Conservation (phyloP, 2,888 invertebrate species). For the Cheilosia grossa region DNA sequence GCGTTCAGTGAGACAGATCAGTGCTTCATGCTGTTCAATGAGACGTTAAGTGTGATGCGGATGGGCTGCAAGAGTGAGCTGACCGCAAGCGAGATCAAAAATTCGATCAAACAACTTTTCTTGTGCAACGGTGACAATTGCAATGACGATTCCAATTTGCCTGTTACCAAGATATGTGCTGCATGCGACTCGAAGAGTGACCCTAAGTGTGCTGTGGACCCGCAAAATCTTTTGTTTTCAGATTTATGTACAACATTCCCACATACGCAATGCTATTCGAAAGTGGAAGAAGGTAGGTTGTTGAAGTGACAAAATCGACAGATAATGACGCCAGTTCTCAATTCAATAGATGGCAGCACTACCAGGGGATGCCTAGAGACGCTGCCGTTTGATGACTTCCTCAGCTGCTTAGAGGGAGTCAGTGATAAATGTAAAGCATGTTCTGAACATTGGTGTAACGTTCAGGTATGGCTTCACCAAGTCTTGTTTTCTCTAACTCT, state of each 20-base stretch:
- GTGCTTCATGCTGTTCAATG: slow-evolving; percentile 76
- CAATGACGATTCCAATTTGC: slow-evolving; percentile 74
- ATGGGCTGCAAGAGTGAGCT: slow-evolving; percentile 77
- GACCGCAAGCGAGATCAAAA: slow-evolving; percentile 31
- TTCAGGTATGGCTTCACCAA: slow-evolving; percentile 1
- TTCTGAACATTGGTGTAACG: slow-evolving; percentile 72
- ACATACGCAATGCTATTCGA: slow-evolving; percentile 76
- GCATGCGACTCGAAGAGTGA: slow-evolving; percentile 75
- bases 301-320: neutral
- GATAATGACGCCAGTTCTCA: neutral
- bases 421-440: slow-evolving; percentile 70
- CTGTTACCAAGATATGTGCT: slow-evolving; percentile 68
- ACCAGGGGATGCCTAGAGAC: slow-evolving; percentile 75
- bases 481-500: no score
- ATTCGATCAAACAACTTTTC: slow-evolving; percentile 68
- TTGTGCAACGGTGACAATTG: slow-evolving; percentile 76
- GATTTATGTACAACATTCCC: slow-evolving; percentile 68
- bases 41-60: slow-evolving; percentile 56
- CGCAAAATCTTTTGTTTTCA: slow-evolving; percentile 15
- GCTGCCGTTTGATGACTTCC: slow-evolving; percentile 64
- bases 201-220: slow-evolving; percentile 70
- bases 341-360: slow-evolving; percentile 75
- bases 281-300: slow-evolving; percentile 73
- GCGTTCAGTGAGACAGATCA: slow-evolving; percentile 73
- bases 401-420: slow-evolving; percentile 66